Conservation (phyloP, 1,140 invertebrate species). For the Zaprionus capensis region DNA sequence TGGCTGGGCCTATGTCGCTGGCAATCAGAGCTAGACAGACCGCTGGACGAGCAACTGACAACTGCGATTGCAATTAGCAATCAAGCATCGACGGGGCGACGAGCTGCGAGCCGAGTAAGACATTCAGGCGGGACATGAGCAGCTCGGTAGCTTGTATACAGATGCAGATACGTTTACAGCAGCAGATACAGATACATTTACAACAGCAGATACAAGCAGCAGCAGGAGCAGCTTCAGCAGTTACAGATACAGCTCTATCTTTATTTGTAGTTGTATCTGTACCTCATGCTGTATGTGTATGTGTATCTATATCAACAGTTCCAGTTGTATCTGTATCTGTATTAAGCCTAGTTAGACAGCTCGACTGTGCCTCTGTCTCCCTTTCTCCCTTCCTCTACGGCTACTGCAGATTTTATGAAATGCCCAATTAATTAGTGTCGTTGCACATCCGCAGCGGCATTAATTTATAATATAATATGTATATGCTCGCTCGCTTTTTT, state of each 20-base stretch:
- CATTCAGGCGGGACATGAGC: constrained; percentile 56
- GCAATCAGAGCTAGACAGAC: constrained; percentile 45
- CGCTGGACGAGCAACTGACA: constrained; percentile 30
- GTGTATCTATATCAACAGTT: not conserved
- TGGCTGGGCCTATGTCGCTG: constrained; percentile 28
- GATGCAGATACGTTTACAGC: constrained; percentile 32
- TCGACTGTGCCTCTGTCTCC: constrained; percentile 3
- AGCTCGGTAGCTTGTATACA: constrained; percentile 58
- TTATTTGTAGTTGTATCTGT: not conserved
- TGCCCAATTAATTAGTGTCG: constrained; percentile 75
- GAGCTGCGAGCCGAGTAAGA: constrained; percentile 50
- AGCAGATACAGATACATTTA: constrained; percentile 18
- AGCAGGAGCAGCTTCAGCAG: not conserved
- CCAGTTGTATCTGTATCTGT: constrained; percentile 16
- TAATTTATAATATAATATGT: constrained; percentile 66
- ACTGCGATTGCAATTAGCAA: constrained; percentile 73
- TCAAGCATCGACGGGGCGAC: constrained; percentile 61
- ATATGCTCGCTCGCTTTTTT: constrained; percentile 13
- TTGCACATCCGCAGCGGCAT: constrained; percentile 48
- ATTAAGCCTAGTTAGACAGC: constrained; percentile 42
- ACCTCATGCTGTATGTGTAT: not conserved
- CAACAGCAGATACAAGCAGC: not conserved
- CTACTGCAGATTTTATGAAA: constrained; percentile 65
- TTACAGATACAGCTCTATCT: constrained; percentile 5
- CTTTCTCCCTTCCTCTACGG: not conserved